Evolutionary conservation across 2,113 vertebrate species (phyloP).

Genomic region (Clarias batrachus): DNA sequence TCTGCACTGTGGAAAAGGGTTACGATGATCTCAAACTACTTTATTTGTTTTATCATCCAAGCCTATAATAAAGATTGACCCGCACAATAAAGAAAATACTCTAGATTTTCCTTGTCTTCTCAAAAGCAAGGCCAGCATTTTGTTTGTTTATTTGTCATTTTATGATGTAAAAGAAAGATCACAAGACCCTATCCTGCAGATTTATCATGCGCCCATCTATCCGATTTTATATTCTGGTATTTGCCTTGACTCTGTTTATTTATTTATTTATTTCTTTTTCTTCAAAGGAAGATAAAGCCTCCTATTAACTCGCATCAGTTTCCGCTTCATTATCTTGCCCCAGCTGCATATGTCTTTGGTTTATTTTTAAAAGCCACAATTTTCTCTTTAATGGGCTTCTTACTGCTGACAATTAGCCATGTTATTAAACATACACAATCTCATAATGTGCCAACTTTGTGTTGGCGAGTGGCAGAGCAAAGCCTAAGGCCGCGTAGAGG

Average conservation of each 20-base stretch:
- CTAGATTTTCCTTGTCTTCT: conserved; percentile 10
- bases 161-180: conserved; percentile 26
- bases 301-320: conserved; percentile 59
- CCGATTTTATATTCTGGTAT: conserved; percentile 45
- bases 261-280: conserved; percentile 35
- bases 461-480: conserved; percentile 71
- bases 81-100: neutral
- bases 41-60: conserved; percentile 18
- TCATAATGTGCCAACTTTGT: conserved; percentile 79
- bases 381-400: conserved; percentile 64
- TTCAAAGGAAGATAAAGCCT: conserved; percentile 53
- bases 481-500: conserved; percentile 74
- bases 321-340: conserved; percentile 54
- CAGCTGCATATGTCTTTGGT: conserved; percentile 49
- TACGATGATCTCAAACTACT: conserved; percentile 16
- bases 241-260: conserved; percentile 42
- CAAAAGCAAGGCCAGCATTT: conserved; percentile 17
- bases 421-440: conserved; percentile 79
- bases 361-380: conserved; percentile 59
- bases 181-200: conserved; percentile 27
- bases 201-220: conserved; percentile 41
- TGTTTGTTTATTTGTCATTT: conserved; percentile 34
- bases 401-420: conserved; percentile 73
- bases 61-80: conserved; percentile 30
- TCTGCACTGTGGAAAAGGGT: neutral